Percentiles rank a stretch among this genome's conserved stretches.
phyloP scores from a whole-genome alignment of 2,113 vertebrate genomes.

The Todiramphus saurophagus region DNA sequence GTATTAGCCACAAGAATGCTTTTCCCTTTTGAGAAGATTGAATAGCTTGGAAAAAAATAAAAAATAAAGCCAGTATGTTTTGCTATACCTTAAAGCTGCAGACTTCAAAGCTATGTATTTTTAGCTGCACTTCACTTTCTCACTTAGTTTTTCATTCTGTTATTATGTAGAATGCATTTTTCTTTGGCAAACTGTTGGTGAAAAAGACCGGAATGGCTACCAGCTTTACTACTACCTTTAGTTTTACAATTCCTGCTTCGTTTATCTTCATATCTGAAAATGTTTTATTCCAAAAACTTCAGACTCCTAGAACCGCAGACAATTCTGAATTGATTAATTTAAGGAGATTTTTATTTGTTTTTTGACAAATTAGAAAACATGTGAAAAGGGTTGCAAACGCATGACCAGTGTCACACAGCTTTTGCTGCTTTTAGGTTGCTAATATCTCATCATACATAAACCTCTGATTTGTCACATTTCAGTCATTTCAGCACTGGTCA shows the following conservation, averaged over 20 bases:
- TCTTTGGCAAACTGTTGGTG: background rate
- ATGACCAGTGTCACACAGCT: background rate
- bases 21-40: background rate
- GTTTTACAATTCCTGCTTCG: background rate
- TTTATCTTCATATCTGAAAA: background rate
- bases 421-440: background rate
- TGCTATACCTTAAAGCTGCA: background rate
- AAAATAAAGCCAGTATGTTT: background rate
- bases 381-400: background rate
- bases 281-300: background rate
- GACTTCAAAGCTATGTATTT: background rate
- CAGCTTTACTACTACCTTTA: background rate
- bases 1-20: background rate
- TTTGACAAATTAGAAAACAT: rapidly evolving
- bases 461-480: background rate
- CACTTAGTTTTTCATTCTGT: background rate
- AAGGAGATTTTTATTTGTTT: background rate
- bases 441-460: background rate
- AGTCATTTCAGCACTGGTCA: background rate
- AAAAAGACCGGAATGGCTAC: background rate
- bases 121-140: background rate
- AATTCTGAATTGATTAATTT: background rate
- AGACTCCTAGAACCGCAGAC: background rate
- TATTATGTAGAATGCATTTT: background rate
- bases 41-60: background rate